Evolutionary conservation across 2,113 vertebrate species (phyloP).

Genomic region (Vulpes ferrilata): DNA sequence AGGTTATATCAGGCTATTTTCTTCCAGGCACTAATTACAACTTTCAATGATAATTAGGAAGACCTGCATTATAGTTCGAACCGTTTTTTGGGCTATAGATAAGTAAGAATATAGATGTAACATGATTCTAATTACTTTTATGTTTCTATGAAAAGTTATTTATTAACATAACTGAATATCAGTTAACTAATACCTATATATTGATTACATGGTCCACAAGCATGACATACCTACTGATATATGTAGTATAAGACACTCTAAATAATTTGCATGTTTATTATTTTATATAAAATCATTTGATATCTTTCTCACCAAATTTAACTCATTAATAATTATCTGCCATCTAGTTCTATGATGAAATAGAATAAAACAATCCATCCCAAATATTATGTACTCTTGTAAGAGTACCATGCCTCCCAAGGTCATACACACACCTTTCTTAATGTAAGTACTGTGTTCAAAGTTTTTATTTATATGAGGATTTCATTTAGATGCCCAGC

Average conservation of each 20-base stretch:
- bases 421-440: not conserved
- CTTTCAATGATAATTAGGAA: constrained; percentile 42
- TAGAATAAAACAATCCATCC: not conserved
- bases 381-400: not conserved
- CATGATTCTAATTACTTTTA: not conserved
- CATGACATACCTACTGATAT: not conserved
- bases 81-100: not conserved
- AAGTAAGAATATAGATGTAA: not conserved
- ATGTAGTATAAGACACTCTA: not conserved
- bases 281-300: not conserved
- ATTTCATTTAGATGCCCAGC: not conserved
- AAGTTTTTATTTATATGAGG: not conserved
- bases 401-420: not conserved
- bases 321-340: constrained; percentile 17
- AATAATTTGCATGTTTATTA: constrained; percentile 1
- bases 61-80: not conserved
- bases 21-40: not conserved
- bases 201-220: not conserved
- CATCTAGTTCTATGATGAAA: not conserved
- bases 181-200: not conserved
- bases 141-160: constrained; percentile 28
- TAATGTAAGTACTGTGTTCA: not conserved
- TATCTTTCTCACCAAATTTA: not conserved
- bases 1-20: constrained; percentile 38
- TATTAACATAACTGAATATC: not conserved